phyloP scores from a whole-genome alignment of 2,797 vertebrate species.

The Apogon hyalosoma region DNA sequence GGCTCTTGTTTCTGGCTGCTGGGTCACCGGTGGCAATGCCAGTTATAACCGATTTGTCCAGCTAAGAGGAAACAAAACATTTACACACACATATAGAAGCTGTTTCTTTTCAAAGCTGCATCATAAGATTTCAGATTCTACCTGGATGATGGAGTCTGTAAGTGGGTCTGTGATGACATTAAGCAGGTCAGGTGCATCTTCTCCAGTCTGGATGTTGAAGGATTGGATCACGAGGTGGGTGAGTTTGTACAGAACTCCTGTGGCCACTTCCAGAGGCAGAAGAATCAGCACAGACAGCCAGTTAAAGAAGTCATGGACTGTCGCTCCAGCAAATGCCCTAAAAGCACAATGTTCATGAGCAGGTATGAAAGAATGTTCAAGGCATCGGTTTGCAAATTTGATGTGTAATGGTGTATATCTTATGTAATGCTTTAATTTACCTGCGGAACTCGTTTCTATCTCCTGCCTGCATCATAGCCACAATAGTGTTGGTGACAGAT shows the following conservation, averaged over 20 bases:
- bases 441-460: constrained; percentile 96
- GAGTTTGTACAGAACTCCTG: constrained; percentile 88
- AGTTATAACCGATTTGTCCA: constrained; percentile 92
- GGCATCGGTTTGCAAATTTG: neutral
- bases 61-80: constrained; percentile 70
- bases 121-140: constrained; percentile 55
- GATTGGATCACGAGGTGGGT: constrained; percentile 86
- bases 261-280: constrained; percentile 89
- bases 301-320: constrained; percentile 98
- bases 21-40: constrained; percentile 87
- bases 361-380: neutral
- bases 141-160: constrained; percentile 93
- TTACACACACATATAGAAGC: neutral
- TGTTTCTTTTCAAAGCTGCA: no score
- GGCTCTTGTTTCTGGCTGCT: constrained; percentile 88
- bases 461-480: constrained; percentile 96
- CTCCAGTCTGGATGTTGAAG: constrained; percentile 90
- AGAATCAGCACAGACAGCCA: constrained; percentile 94
- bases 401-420: neutral
- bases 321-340: constrained; percentile 96
- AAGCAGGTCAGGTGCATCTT: constrained; percentile 92
- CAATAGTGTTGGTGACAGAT: constrained; percentile 96
- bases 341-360: neutral
- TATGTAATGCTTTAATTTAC: constrained; percentile 71
- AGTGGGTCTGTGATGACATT: constrained; percentile 97